A percentile compares a stretch with the other conserved stretches of the same genome.
These are phyloP conservation scores for Ectemnius cavifrons DNA, from an alignment of 2,888 invertebrate genomes.

Conservation along the genomic window DNA sequence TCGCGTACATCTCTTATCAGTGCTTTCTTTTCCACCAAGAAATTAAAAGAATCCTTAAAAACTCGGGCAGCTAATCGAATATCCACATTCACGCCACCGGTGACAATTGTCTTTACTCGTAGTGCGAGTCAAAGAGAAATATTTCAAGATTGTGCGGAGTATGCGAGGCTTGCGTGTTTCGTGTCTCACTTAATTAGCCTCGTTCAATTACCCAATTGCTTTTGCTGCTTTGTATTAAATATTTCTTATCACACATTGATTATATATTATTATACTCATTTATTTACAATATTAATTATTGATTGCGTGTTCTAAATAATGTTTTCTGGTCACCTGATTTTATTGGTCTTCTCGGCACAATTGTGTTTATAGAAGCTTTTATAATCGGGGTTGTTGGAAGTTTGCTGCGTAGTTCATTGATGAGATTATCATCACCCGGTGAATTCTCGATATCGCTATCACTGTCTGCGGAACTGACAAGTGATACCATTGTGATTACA, in stretches of 20 bases:
- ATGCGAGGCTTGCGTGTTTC: conserved; percentile 69
- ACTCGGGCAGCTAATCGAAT: too few species aligned
- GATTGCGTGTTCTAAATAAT: neutral
- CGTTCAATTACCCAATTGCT: conserved; percentile 57
- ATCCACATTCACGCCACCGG: too few species aligned
- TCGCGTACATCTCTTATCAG: too few species aligned
- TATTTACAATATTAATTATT: neutral
- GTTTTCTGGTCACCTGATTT: conserved; percentile 69
- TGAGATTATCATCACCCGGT: conserved; percentile 71
- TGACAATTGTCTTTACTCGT: too few species aligned
- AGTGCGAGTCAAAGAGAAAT: too few species aligned
- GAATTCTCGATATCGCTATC: conserved; percentile 78
- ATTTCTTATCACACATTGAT: neutral
- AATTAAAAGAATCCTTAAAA: too few species aligned
- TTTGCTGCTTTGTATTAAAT: neutral
- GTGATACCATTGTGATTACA: conserved; percentile 84
- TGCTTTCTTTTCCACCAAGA: too few species aligned
- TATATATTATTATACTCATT: neutral
- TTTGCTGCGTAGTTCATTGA: conserved; percentile 72
- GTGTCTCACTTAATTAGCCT: conserved; percentile 67
- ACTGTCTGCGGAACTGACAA: conserved; percentile 84
- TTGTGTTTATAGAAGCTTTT: conserved; percentile 65
- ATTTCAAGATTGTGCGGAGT: conserved; percentile 55
- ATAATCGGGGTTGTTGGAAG: conserved; percentile 74
- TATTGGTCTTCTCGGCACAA: conserved; percentile 63